Evolutionary conservation across 1,140 invertebrate genomes (phyloP), one percentile per base, ranked within the genome.

Genomic region (Harlomillsia oculata): DNA sequence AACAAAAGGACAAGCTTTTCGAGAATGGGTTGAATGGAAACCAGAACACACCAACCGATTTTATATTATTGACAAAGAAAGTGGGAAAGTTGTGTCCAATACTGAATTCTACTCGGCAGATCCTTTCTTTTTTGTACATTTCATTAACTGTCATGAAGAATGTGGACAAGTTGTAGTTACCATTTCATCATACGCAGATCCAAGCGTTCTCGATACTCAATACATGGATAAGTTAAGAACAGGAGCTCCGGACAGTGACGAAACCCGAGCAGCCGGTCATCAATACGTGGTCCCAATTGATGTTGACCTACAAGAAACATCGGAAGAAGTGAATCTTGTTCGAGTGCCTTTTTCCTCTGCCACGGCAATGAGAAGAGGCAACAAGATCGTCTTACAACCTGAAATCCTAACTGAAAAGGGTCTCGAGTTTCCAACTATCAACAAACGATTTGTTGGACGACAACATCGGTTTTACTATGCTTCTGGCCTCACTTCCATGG

Each of bases 71-170:
- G 66, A 75, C 36, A 75, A 75, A 52, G 61, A 53, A 11, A 75
- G 70, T 30, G 77, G 76, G 8, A 64, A 73, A 58, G 53, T 72
- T 1, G 56, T 73, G 3, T n/a, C 70, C 8, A 68, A 67, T 20
- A 64, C 63, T 5, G 69, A 68, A 21, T 75, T 72, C 58, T 60
- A 70, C 18, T 60, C 71, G 5, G 63, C 72, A 5, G 58, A 72
- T 14, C 65, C 74, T 2, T 75, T 77, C 57, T 78, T 79, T 65
- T 68, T 71, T 30, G 76, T 77, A 64, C 77, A 79, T 66, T 70
- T 72, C 49, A 70, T 75, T 37, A 80, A 80, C 64, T 68, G 74
- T 9, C 80, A 74, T 62, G 78, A 80, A 68, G 71, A 75, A n/a
- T 67, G 76, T 43, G 73, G 68, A 40, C 69, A 75, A 44, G 18